Base-by-base conservation (phyloP, 2,888 invertebrate species). In the Anorthoa munda region DNA sequence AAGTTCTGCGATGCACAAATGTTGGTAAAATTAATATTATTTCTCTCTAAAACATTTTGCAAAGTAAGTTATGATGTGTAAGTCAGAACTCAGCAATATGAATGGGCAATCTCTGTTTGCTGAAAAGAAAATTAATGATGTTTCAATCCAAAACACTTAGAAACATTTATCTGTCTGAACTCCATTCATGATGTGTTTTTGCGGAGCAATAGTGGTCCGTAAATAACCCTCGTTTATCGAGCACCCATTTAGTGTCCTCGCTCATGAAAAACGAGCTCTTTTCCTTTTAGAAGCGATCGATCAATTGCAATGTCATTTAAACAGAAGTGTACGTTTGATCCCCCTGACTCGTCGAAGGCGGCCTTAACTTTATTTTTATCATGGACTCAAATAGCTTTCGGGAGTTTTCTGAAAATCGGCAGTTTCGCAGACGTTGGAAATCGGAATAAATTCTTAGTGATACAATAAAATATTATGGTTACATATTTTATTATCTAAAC, bases 231-330 rank as follows among this genome's bases (percentile, higher is more conserved):
- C 91, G 86, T 92, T 92, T 92, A 94, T 94, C 89, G 91, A 89
- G 88, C 90, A 90, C 92, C 93, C 93, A 93, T 95, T 95, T 93
- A 93, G 92, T 93, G 93, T 92, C 93, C 85, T 90, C 85, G 76
- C 79, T 85, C 90, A 92, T 95, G 94, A 95, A 94, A 95, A 95
- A 95, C 92, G 95, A 95, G 91, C 90, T 89, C 88, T 88, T 92
- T 90, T 92, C 90, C 90, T 90, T 91, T 90, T 85, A 84, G 82
- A 84, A 87, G 85, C 88, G 88, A 95, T 95, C 94, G 90, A 95
- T 95, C 95, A 95, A 91, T 73, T 88, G 79, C 94, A 94, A 95
- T 93, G 94, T 92, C 93, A 91, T 93, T 93, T 93, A 92, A 93
- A 91, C 90, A 90, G 89, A 91, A 90, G 89, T 87, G 88, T 88